Evolutionary conservation across 2,888 invertebrate species (phyloP).

Genomic region (Polyommatus icarus): DNA sequence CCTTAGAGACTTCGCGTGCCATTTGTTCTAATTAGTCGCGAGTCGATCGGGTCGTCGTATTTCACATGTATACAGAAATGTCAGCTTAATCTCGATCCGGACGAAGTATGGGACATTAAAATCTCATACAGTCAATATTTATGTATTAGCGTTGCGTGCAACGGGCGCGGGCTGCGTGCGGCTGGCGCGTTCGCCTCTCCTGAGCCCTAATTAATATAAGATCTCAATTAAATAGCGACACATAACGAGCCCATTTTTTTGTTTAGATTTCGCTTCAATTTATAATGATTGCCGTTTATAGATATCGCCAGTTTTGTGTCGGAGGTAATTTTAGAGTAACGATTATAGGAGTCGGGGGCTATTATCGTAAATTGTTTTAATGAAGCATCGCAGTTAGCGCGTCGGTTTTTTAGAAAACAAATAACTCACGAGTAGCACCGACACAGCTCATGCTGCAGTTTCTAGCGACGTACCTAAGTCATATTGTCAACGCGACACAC

Average conservation of each 20-base stretch:
- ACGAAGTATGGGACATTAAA: conserved; percentile 36
- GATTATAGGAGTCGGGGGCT: neutral
- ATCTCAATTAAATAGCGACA: conserved; percentile 81
- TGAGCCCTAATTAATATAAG: conserved; percentile 80
- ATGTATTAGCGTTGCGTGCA: conserved; percentile 49
- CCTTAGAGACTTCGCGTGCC: neutral
- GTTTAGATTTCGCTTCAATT: conserved; percentile 41
- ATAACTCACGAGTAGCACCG: neutral
- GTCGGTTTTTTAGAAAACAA: neutral
- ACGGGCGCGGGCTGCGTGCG: conserved; percentile 76
- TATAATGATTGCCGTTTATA: conserved; percentile 27
- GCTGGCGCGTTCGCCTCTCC: conserved; percentile 69
- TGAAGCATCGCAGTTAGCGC: neutral
- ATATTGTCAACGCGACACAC: neutral
- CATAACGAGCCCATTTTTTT: conserved; percentile 73
- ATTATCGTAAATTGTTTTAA: neutral
- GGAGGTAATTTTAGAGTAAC: conserved; percentile 11
- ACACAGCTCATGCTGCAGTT: neutral
- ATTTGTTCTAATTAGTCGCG: conserved; percentile 15
- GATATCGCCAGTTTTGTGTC: conserved; percentile 13
- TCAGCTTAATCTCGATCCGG: conserved; percentile 24
- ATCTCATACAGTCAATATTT: conserved; percentile 46
- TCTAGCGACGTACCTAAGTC: neutral
- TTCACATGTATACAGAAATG: conserved; percentile 25
- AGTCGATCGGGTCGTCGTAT: neutral